Evolutionary conservation across 2,888 invertebrate genomes (phyloP), one percentile per base, ranked within the genome.

Genomic region (Trachelus stipa): DNA sequence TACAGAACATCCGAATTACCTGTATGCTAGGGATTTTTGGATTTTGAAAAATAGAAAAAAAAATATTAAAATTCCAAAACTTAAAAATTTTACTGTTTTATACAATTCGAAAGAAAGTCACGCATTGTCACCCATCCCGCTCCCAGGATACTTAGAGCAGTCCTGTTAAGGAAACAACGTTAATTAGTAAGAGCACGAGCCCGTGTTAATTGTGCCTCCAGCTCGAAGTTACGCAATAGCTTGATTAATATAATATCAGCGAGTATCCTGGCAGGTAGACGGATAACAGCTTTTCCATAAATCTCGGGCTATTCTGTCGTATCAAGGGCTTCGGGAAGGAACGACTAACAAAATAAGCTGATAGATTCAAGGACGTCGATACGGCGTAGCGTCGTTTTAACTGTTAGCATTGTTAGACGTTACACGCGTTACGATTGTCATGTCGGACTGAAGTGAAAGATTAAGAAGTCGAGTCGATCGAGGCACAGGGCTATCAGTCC

Each of bases 401-500:
- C 56, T 23, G 23, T 56, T 56, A 56, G 23, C 6, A 23, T 56
- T 23, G 2, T 56, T 56, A 2, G 23, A 56, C 23, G 40, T 12
- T 71, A 15, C 71, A 71, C 71, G 71, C 33, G 12, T 71, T 31
- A 71, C 12, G 71, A 71, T 4, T 71, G 12, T 15, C 31, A 71
- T 33, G 12, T 71, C 33, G 56, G 23, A 23, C 23, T 23, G 12
- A 31, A 12, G 71, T 31, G 12, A 31, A 71, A 31, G 71, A 71
- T 71, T 31, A 31, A 71, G 31, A 34, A 31, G 71, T 33, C 33
- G 33, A 73, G 35, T 73, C 75, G 76, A 73, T 33, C 35, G n/a
- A 75, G 69, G 15, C 56, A 75, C 78, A 78, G 76, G 78, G 76
- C 73, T 76, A 68, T 73, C 78, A 76, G 75, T 78, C 78, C 78